These are phyloP conservation scores for Oreochromis spilurus DNA, from an alignment of 2,113 vertebrate species.

Conservation along the genomic window DNA sequence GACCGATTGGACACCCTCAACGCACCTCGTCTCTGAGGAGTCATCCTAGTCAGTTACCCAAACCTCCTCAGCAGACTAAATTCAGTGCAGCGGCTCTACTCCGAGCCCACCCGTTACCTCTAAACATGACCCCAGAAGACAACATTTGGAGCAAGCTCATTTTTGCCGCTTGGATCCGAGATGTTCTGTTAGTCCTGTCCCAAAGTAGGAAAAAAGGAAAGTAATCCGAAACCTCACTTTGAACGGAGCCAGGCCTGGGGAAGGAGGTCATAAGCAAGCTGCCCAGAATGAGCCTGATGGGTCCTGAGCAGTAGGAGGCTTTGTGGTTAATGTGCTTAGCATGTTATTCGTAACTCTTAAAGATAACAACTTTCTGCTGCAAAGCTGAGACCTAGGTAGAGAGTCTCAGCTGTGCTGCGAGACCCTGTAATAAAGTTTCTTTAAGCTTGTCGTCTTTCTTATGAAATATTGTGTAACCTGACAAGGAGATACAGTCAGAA, in stretches of 20 bases:
- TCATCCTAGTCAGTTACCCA: background rate
- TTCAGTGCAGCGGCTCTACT: background rate
- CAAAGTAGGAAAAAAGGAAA: background rate
- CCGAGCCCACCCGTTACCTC: accelerated
- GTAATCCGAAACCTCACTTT: background rate
- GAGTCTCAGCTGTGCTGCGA: background rate
- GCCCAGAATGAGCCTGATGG: background rate
- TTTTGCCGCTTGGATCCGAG: background rate
- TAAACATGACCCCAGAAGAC: background rate
- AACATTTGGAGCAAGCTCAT: background rate
- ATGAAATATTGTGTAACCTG: background rate
- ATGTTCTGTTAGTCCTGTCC: background rate
- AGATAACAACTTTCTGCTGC: background rate
- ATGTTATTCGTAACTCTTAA: background rate
- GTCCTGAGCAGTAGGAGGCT: background rate
- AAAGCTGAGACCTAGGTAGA: background rate
- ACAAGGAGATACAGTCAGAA: background rate
- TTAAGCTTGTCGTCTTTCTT: background rate
- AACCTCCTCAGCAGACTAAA: background rate
- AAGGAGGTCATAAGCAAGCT: background rate
- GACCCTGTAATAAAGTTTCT: background rate
- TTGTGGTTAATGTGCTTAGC: background rate
- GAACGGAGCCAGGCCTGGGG: accelerated
- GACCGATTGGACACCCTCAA: background rate
- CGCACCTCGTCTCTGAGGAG: background rate